Base-by-base conservation (phyloP, 2,113 vertebrate species). In the Oreochromis niloticus region DNA sequence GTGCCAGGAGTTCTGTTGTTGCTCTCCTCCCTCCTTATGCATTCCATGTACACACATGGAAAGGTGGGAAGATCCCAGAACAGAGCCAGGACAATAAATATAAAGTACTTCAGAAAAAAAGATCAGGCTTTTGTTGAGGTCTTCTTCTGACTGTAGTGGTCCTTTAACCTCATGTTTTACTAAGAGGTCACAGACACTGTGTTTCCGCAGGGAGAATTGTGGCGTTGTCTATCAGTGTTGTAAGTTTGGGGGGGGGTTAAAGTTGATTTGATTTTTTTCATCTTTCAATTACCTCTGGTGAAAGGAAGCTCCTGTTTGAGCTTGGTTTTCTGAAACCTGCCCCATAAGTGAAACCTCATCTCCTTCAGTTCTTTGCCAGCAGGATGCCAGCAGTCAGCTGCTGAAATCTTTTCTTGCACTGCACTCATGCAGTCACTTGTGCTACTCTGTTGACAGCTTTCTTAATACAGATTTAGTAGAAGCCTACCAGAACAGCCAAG, bases 321-420 rank as follows among this genome's bases (percentile, higher is more conserved):
- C 56, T 88, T 46, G 68, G 27, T 83, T 87, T 54, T 80, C 85
- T 85, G 48, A 91, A 89, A 88, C 32, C 71, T 92, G 92, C 87
- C 30, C 79, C 22, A 73, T 87, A 82, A 88, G 84, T 91, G 90
- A 94, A 93, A 93, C 86, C 27, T 87, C 85, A 93, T 95, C 93
- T 85, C 80, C 11, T 85, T 9, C 22, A 84, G 79, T 56, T 86
- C 82, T 50, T 36, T 56, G 84, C 89, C 87, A 90, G 48, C 84
- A 81, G 30, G 68, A 83, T 86, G 71, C 19, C 85, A 83, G 79
- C 68, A 82, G 82, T 71, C 86, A 91, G 89, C 87, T 91, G 85
- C 75, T 87, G 7, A 75, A 86, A 84, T 82, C 83, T 73, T 61
- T 82, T 78, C 89, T 79, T 41, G 9, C 57, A 34, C 48, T 68